Conservation (phyloP, 2,113 vertebrate species). For the Nesogale talazaci region DNA sequence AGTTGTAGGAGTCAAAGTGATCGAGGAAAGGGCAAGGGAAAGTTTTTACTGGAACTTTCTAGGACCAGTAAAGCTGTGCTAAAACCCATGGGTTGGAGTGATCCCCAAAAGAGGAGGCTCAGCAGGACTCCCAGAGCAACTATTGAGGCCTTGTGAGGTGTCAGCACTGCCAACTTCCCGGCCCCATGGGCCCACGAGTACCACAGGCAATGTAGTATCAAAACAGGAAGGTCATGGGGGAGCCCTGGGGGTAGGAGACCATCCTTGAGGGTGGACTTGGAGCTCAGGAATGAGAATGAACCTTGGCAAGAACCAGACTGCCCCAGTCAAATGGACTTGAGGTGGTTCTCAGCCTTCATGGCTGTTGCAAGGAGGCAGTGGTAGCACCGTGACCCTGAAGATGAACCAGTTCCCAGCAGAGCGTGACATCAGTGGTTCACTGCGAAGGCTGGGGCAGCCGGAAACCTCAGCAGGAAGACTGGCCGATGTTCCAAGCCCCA, state of each 20-base stretch:
- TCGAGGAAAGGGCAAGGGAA: too few relatives aligned
- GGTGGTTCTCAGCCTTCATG: not conserved
- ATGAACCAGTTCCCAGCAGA: not conserved
- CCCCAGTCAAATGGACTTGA: not conserved
- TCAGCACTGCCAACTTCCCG: not conserved
- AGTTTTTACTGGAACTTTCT: too few relatives aligned
- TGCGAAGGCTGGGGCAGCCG: not conserved
- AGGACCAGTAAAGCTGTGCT: too few relatives aligned
- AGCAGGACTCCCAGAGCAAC: not conserved
- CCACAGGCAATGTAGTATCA: too few relatives aligned
- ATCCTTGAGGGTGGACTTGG: too few relatives aligned
- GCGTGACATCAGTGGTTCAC: not conserved
- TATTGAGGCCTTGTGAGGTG: not conserved
- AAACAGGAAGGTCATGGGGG: too few relatives aligned
- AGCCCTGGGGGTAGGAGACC: too few relatives aligned
- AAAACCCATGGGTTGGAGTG: not conserved
- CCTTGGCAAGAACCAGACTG: not conserved
- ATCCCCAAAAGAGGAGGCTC: not conserved
- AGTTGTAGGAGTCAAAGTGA: accelerated
- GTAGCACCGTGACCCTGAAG: not conserved
- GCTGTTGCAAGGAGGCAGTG: too few relatives aligned
- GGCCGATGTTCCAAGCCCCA: not conserved
- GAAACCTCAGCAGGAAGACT: not conserved
- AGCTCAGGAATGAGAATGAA: not conserved
- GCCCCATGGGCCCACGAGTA: too few relatives aligned